A percentile compares a stretch with the other conserved stretches of the same genome.
phyloP scores from a whole-genome alignment of 2,113 vertebrate genomes.

The Bos javanicus region DNA sequence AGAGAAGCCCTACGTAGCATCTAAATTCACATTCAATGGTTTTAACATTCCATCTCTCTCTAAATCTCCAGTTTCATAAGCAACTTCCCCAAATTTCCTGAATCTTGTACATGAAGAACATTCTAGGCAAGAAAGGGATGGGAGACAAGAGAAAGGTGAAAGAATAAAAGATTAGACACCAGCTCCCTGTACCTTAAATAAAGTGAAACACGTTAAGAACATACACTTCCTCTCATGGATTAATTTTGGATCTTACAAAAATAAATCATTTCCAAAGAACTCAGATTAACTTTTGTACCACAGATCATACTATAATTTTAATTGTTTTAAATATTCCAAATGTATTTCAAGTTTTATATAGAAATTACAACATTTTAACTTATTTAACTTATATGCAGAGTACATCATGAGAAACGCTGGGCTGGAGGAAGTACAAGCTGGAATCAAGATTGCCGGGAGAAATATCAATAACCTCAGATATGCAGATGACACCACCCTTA shows the following conservation, averaged over 20 bases:
- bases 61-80: not conserved
- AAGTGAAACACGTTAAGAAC: not conserved
- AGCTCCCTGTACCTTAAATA: not conserved
- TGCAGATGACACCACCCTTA: too few species aligned
- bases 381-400: not conserved
- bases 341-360: slow-evolving; percentile 15
- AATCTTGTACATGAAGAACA: not conserved
- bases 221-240: not conserved
- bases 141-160: not conserved
- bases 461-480: too few species aligned
- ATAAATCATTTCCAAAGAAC: not conserved
- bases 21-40: not conserved
- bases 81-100: not conserved
- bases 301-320: not conserved
- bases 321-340: not conserved
- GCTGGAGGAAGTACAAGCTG: not conserved
- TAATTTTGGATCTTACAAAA: slow-evolving; percentile 3
- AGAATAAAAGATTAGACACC: not conserved
- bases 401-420: not conserved
- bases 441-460: not conserved
- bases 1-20: not conserved
- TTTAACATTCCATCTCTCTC: not conserved
- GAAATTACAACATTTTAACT: slow-evolving; percentile 43
- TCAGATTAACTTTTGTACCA: not conserved
- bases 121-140: not conserved